Conservation (phyloP, 2,888 invertebrate genomes). For the Apodemia hepburni region DNA sequence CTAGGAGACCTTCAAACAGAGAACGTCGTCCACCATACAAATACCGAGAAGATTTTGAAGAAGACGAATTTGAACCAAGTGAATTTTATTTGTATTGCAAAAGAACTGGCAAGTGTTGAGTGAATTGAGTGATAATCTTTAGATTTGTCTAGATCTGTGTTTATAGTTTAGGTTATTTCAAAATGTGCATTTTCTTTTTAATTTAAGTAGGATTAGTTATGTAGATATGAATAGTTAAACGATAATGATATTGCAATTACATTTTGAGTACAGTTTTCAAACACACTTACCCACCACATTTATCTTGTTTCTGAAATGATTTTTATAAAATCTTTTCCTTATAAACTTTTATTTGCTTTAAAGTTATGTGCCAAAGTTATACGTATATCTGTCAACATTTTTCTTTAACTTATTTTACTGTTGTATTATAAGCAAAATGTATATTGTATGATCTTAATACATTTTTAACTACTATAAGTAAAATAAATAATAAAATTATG, state of each 20-base stretch:
- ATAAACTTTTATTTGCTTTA: slow-evolving; percentile 1
- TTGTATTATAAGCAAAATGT: not conserved
- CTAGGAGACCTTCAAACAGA: slow-evolving; percentile 16
- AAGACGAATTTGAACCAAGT: slow-evolving; percentile 43
- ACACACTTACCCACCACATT: too few relatives aligned
- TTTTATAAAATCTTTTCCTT: too few relatives aligned
- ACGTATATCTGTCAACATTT: not conserved
- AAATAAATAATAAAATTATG: not conserved
- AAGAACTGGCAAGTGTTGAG: slow-evolving; percentile 55
- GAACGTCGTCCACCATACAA: slow-evolving; percentile 31
- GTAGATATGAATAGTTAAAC: too few relatives aligned
- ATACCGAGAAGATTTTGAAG: slow-evolving; percentile 43
- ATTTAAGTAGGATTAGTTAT: not conserved
- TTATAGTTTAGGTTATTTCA: not conserved
- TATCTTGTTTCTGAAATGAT: too few relatives aligned
- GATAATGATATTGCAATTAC: too few relatives aligned
- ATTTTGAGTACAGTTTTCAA: too few relatives aligned
- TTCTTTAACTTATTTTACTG: not conserved
- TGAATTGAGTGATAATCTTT: not conserved
- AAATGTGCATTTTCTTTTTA: slow-evolving; percentile 7
- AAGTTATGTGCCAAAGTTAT: slow-evolving; percentile 7
- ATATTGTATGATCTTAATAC: not conserved
- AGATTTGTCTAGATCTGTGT: not conserved
- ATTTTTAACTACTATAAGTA: not conserved
- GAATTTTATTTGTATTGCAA: slow-evolving; percentile 51